Base-by-base conservation (phyloP, 2,797 vertebrate species). In the Malacoctenus gilli region DNA sequence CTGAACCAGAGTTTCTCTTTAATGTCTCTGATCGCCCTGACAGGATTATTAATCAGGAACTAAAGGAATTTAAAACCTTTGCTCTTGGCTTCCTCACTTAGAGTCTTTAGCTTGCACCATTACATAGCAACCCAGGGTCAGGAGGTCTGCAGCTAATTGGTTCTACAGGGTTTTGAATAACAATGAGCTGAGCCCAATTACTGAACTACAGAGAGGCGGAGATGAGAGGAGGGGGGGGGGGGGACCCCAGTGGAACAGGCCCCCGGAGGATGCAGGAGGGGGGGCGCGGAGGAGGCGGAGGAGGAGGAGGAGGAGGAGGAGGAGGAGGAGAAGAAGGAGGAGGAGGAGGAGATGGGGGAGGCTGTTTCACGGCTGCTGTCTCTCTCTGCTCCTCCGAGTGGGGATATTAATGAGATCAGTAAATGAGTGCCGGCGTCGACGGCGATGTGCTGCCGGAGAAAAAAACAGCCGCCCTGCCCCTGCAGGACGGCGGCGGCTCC, bases 21-120 rank as follows among this genome's bases (percentile, higher is more conserved):
- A 96, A 94, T 90, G 94, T 92, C 91, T 93, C 86, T 93, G 93
- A 95, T 94, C 89, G 86, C 87, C 93, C 91, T 94, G 95, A 94
- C 95, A 94, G 92, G 93, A 93, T 93, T 95, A 94, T 95, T 95
- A 94, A 96, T 96, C 94, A 95, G 92, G 89, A 89, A 92, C 92
- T 92, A 90, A 92, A 93, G 91, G 92, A 92, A 95, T 92, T 93
- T 92, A 92, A 92, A 92, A 92, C 91, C 92, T 94, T 89, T 88
- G 91, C 92, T 93, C 92, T 88, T 60, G 87, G 88, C 88, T 92
- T 87, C 80, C 69, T 82, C 85, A 65, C 89, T 92, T 90, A 84
- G 57, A 90, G 91, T 86, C 92, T 86, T 91, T 80, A 82, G 89
- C 86, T 90, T 59, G 41, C 85, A 82, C 82, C 80, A 85, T 91